phyloP scores from a whole-genome alignment of 64 coral and sea anemone species.

The Porites australiensis region DNA sequence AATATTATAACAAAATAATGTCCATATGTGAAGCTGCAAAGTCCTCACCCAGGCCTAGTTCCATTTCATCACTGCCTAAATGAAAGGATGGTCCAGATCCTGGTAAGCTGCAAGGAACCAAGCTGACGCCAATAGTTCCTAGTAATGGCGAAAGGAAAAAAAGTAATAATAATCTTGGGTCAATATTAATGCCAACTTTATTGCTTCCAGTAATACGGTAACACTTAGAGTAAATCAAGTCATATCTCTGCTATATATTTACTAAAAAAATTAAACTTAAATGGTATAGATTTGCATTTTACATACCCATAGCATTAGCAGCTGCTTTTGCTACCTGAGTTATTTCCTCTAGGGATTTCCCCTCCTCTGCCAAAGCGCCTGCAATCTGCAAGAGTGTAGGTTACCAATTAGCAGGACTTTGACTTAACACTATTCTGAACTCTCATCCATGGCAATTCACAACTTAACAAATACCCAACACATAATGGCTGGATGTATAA shows the following conservation, averaged over 20 bases:
- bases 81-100: conserved; percentile 90
- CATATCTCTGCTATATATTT: too few species aligned
- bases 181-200: too few species aligned
- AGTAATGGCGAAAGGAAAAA: neutral
- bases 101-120: conserved; percentile 85
- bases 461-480: too few species aligned
- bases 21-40: too few species aligned
- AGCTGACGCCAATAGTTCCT: conserved; percentile 97
- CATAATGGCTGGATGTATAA: too few species aligned
- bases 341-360: conserved; percentile 85
- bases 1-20: too few species aligned
- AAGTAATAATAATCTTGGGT: neutral
- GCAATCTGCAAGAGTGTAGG: conserved; percentile 66
- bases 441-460: too few species aligned
- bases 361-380: conserved; percentile 92
- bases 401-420: too few species aligned
- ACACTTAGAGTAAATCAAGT: too few species aligned
- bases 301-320: conserved; percentile 89
- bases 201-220: too few species aligned
- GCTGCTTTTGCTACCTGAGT: conserved; percentile 51
- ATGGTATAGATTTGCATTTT: neutral
- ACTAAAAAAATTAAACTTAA: too few species aligned
- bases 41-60: conserved; percentile 90
- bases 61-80: conserved; percentile 93
- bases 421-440: too few species aligned